Evolutionary conservation across 2,797 vertebrate species (phyloP), one percentile per base, ranked within the genome.

Genomic region (Meriones psammophilus): DNA sequence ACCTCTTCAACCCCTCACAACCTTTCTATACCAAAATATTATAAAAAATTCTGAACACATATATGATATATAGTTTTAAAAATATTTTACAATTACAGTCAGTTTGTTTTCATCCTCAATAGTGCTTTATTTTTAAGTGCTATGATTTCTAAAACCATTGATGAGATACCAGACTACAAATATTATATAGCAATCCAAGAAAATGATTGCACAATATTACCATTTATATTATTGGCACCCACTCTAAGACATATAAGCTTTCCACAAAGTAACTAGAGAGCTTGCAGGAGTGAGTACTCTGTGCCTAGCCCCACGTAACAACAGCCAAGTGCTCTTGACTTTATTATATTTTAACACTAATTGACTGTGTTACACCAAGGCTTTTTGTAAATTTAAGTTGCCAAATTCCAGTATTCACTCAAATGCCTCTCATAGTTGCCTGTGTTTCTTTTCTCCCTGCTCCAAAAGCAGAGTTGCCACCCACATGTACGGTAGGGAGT

Each of bases 381-480:
- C n/a, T 96, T 96, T 88, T 94, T 89, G 64, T n/a, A 96, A 95
- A 97, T 88, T 10, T 91, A 90, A 76, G 13, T 39, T 4, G 96
- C 95, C 71, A 91, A 96, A 92, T 94, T 71, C 76, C 6, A 60
- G 91, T 95, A 88, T 85, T 94, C 92, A 95, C 93, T 88, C 78
- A 94, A 90, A 94, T 68, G 50, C 33, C 39, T 92, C 36, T 14
- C 36, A 94, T 96, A 89, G 97, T 95, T 98, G 93, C 87, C 1
- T 86, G 30, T 30, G 0, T 36, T 88, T 90, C 92, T 85, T 81
- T 97, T 93, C 36, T 71, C 79, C 12, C 89, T 88, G 86, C 97
- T 97, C 69, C 94, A 81, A 96, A 88, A 83, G 56, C 92, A 94
- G 77, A 88, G 93, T 94, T 92, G 90, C 97, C 94, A 94, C 98